Evolutionary conservation across 2,888 invertebrate genomes (phyloP).

Genomic region (Lasius fuliginosus): DNA sequence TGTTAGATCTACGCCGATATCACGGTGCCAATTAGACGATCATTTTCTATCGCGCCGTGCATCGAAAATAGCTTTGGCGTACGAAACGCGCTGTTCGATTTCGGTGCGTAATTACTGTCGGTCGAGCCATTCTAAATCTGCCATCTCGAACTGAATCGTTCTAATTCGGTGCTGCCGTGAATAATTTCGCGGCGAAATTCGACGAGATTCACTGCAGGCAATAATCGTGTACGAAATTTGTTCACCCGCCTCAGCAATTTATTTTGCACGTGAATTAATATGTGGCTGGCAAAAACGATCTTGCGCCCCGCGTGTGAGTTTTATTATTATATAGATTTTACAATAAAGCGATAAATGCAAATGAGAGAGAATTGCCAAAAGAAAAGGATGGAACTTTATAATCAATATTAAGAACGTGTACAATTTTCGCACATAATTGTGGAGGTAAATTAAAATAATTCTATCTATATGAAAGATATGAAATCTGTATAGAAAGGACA

Average conservation of each 20-base stretch:
- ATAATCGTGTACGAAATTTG: slow-evolving; percentile 38
- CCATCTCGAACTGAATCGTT: slow-evolving; percentile 36
- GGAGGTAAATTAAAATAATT: neutral
- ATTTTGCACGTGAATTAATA: slow-evolving; percentile 13
- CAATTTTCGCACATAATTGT: neutral
- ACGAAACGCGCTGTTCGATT: slow-evolving; percentile 31
- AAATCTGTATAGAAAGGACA: neutral
- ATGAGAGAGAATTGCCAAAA: neutral
- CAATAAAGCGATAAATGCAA: neutral
- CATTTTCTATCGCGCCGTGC: slow-evolving; percentile 39
- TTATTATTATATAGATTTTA: neutral
- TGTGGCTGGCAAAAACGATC: neutral
- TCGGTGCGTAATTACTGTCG: slow-evolving; percentile 33
- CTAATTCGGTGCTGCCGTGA: slow-evolving; percentile 42
- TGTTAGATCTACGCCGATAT: slow-evolving; percentile 18
- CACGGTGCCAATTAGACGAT: slow-evolving; percentile 37
- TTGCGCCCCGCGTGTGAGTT: neutral
- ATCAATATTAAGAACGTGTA: neutral
- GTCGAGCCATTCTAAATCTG: slow-evolving; percentile 38
- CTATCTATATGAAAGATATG: neutral
- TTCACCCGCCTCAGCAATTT: slow-evolving; percentile 3
- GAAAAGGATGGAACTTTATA: neutral
- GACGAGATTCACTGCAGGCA: slow-evolving; percentile 30
- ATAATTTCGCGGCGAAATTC: slow-evolving; percentile 41
- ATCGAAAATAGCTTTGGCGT: slow-evolving; percentile 22